Base-by-base conservation (phyloP, 2,113 vertebrate species). In the Irena cyanogastra region DNA sequence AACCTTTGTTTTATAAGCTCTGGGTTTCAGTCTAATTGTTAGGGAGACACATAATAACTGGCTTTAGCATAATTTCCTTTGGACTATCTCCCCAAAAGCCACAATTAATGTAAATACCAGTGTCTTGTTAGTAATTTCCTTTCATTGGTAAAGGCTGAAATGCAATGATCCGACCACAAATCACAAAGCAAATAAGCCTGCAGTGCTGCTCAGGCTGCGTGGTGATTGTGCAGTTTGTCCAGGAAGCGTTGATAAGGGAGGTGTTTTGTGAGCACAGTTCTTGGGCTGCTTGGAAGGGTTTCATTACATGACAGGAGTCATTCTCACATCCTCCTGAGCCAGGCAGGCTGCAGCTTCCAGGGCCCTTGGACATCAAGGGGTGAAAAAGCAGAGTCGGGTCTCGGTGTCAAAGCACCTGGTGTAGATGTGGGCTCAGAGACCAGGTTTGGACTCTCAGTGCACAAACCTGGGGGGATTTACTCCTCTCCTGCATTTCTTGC, bases 81-180 rank as follows among this genome's bases (percentile, higher is more conserved):
- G 97, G 95, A 89, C 93, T 94, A 83, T 95, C 94, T 97, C 97
- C 91, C 64, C 72, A 97, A 96, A 96, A 97, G 94, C 83, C 95
- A 95, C 96, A 95, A 94, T 97, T 97, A 94, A 95, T 75, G 64
- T 91, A 95, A 97, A 97, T 78, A 95, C 57, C 85, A 84, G 56
- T 16, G 68, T 84, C 86, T 95, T 54, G 76, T 94, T 94, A 69
- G 91, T 35, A 97, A 97, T 94, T 95, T 95, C 96, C 91, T 94
- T 96, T 97, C 94, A 93, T 85, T 69, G 41, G 95, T 91, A 89
- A 97, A 90, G 0, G 26, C 87, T 87, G 85, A 87, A 92, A 88
- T 69, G 61, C 93, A 96, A 88, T 50, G 92, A 94, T 89, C 86
- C n/a, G 1, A 89, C 97, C 96, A 94, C 95, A 97, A 93, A 95